phyloP scores from a whole-genome alignment of 2,888 invertebrate species.

The Physocephala rufipes region DNA sequence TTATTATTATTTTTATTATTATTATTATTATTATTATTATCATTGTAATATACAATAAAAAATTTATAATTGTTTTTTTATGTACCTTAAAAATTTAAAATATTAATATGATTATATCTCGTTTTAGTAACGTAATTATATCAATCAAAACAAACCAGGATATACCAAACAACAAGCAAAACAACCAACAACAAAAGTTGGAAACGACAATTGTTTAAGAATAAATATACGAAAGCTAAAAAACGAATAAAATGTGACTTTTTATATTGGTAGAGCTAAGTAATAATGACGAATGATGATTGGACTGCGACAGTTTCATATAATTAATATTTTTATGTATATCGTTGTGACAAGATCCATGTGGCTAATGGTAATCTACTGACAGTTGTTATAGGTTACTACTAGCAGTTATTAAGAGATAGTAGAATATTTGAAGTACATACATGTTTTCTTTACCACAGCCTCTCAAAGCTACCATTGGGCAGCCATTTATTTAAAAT shows the following conservation, averaged over 20 bases:
- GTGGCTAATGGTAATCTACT: too few relatives aligned
- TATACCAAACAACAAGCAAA: conserved; percentile 21
- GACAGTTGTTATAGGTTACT: too few relatives aligned
- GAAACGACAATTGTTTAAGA: background rate
- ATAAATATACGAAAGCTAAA: background rate
- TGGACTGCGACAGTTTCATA: too few relatives aligned
- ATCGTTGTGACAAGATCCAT: too few relatives aligned
- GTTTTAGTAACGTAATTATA: conserved; percentile 19
- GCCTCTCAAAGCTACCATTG: too few relatives aligned
- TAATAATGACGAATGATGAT: too few relatives aligned
- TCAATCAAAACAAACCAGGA: conserved; percentile 14
- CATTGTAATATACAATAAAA: conserved; percentile 30
- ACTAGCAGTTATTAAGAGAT: too few relatives aligned
- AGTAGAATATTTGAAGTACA: too few relatives aligned
- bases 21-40: conserved; percentile 25
- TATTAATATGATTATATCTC: conserved; percentile 16
- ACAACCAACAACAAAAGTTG: conserved; percentile 11
- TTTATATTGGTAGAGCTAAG: too few relatives aligned
- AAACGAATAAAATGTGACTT: background rate
- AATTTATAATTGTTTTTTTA: conserved; percentile 7
- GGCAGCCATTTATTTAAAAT: too few relatives aligned
- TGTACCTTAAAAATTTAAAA: background rate
- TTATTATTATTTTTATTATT: background rate
- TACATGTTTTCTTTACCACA: too few relatives aligned
- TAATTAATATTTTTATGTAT: too few relatives aligned